Base-by-base conservation (phyloP, 2,888 invertebrate genomes). In the Andrena chrysosceles region DNA sequence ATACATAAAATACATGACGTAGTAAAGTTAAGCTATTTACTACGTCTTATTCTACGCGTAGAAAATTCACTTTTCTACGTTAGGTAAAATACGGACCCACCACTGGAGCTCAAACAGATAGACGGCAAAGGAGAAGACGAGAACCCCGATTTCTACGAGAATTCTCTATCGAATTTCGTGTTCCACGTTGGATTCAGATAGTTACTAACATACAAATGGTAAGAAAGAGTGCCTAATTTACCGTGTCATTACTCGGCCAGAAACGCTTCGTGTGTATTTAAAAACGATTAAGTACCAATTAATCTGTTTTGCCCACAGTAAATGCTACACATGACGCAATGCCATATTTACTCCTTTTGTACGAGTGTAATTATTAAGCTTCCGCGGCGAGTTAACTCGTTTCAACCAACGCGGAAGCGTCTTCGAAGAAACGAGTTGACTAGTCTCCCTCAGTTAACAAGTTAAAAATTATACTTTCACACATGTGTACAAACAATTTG, bases 351-450 rank as follows among this genome's bases (percentile, higher is more conserved):
- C 23, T 56, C 56, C 56, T 56, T 56, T 56, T 26, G 23, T 10
- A 56, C 23, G 23, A 56, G 56, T 13, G 56, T 56, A 56, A 56
- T 56, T 56, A 56, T 23, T 26, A 56, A 56, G 26, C 23, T 56
- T 56, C 56, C 56, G 20, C 56, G 56, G 23, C 23, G 56, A 56
- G 56, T 26, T 23, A 56, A 56, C 26, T 56, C 60, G 35, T 48
- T 10, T 59, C 48, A n/a, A 33, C 49, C n/a, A 26, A 20, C 26
- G 35, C n/a, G 23, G 48, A 56, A 56, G 23, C 10, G 23, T 56
- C 1, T 56, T 56, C 26, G 23, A 26, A 10, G 10, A 52, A 52
- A 20, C 20, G 20, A 56, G 56, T 23, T 26, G 8, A 23, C 23
- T 23, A 10, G 10, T 54, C 54, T 23, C 23, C n/a, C 13, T 1